A percentile compares a stretch with the other conserved stretches of the same genome.
These are phyloP conservation scores for Lepus americanus DNA, from an alignment of 2,113 vertebrate genomes.

Conservation along the genomic window DNA sequence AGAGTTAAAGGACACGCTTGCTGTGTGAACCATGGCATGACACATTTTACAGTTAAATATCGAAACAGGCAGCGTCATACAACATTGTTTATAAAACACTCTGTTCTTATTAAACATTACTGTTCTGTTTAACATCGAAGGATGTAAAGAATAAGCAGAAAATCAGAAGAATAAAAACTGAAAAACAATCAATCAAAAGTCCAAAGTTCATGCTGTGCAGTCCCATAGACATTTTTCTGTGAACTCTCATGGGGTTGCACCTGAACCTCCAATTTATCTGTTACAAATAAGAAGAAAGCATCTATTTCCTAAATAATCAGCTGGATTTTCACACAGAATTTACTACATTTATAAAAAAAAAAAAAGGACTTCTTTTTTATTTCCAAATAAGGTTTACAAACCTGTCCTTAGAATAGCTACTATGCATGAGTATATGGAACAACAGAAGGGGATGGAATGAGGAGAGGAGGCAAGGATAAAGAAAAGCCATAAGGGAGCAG, in stretches of 20 bases:
- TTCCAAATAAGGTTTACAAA: conserved; percentile 60
- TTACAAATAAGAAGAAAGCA: conserved; percentile 35
- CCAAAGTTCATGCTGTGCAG: conserved; percentile 12
- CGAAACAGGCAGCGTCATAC: conserved; percentile 51
- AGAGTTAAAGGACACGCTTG: conserved; percentile 32
- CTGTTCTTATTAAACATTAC: conserved; percentile 54
- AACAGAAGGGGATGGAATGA: neutral
- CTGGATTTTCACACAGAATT: conserved; percentile 52
- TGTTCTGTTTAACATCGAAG: conserved; percentile 62
- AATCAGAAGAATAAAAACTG: conserved; percentile 46
- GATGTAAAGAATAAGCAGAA: conserved; percentile 67
- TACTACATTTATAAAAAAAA: conserved; percentile 45
- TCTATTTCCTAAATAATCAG: conserved; percentile 43
- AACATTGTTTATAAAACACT: conserved; percentile 57
- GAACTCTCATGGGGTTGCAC: conserved; percentile 8
- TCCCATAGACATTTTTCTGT: conserved; percentile 53
- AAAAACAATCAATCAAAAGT: conserved; percentile 67
- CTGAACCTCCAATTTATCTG: conserved; percentile 3
- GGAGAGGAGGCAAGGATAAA: neutral
- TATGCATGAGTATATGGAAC: neutral
- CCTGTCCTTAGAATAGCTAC: conserved; percentile 15
- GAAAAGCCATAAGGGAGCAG: neutral
- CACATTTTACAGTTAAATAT: conserved; percentile 54
- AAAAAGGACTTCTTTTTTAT: neutral
- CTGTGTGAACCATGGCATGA: neutral